A percentile compares a stretch with the other conserved stretches of the same genome.
phyloP scores from a whole-genome alignment of 2,888 invertebrate species.

The Craniophora ligustri region DNA sequence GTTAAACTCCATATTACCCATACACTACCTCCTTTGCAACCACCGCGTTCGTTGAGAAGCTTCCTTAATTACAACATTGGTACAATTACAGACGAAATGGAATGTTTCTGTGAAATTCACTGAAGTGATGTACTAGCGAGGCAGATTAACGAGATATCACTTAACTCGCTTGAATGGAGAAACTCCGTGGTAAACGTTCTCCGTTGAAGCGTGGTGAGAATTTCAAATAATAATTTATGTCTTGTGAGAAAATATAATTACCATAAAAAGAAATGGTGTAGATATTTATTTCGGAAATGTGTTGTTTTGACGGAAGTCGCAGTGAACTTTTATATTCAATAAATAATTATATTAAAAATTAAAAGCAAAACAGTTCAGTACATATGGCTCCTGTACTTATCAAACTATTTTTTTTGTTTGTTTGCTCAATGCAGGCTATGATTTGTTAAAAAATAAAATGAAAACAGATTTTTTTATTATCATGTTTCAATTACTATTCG shows the following conservation, averaged over 20 bases:
- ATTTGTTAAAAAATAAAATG: too few relatives aligned
- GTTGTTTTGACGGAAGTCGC: too few relatives aligned
- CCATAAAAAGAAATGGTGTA: too few relatives aligned
- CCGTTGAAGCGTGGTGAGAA: constrained; percentile 8
- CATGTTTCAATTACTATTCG: too few relatives aligned
- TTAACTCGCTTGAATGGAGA: constrained; percentile 33
- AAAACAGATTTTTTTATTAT: too few relatives aligned
- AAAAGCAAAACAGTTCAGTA: too few relatives aligned
- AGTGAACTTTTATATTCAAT: too few relatives aligned
- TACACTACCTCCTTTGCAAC: constrained; percentile 35
- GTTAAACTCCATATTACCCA: constrained; percentile 28
- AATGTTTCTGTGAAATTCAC: constrained; percentile 38
- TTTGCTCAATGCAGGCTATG: too few relatives aligned
- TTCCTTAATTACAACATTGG: constrained; percentile 47
- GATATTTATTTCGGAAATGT: too few relatives aligned
- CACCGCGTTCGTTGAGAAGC: constrained; percentile 33
- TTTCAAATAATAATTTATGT: constrained; percentile 20
- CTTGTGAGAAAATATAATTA: constrained; percentile 2
- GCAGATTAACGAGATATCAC: constrained; percentile 48
- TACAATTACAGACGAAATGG: constrained; percentile 45
- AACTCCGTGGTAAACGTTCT: constrained; percentile 34
- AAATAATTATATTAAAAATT: too few relatives aligned
- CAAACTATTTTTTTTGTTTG: too few relatives aligned
- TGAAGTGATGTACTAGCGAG: constrained; percentile 23
- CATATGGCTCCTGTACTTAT: too few relatives aligned